These are phyloP conservation scores for Clarias fuscus DNA, from an alignment of 2,797 vertebrate genomes.

Conservation along the genomic window DNA sequence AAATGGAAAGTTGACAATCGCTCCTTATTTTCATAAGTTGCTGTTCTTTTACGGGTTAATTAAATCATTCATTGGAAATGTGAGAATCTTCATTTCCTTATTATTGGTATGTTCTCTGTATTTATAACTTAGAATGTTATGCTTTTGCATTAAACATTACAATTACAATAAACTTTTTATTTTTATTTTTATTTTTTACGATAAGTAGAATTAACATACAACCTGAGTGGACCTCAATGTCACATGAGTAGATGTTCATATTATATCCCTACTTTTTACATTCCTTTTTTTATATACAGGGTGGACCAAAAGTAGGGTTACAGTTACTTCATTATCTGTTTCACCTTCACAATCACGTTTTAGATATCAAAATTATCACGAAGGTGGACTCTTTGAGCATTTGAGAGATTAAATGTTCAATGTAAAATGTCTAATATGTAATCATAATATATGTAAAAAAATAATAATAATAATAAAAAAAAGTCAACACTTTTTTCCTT, in stretches of 20 bases:
- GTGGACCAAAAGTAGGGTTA: too few species aligned
- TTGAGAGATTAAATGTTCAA: too few species aligned
- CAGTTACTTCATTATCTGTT: too few species aligned
- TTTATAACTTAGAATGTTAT: not conserved
- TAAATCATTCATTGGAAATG: not conserved
- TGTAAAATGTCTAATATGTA: too few species aligned
- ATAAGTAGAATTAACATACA: not conserved
- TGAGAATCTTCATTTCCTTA: not conserved
- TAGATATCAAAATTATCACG: too few species aligned
- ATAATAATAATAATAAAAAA: too few species aligned
- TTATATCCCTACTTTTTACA: not conserved
- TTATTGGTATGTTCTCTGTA: not conserved
- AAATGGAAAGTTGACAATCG: constrained; percentile 27
- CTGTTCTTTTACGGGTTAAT: not conserved
- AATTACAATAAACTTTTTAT: too few species aligned
- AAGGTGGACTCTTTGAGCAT: too few species aligned
- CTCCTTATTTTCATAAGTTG: not conserved
- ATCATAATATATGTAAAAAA: too few species aligned
- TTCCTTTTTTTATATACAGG: not conserved
- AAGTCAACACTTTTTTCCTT: too few species aligned
- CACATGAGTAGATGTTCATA: not conserved
- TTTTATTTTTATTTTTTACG: not conserved
- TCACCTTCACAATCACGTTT: too few species aligned
- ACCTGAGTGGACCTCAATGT: not conserved
- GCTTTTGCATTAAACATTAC: not conserved